phyloP scores from a whole-genome alignment of 2,797 vertebrate species.

The Sebastes iracundus region DNA sequence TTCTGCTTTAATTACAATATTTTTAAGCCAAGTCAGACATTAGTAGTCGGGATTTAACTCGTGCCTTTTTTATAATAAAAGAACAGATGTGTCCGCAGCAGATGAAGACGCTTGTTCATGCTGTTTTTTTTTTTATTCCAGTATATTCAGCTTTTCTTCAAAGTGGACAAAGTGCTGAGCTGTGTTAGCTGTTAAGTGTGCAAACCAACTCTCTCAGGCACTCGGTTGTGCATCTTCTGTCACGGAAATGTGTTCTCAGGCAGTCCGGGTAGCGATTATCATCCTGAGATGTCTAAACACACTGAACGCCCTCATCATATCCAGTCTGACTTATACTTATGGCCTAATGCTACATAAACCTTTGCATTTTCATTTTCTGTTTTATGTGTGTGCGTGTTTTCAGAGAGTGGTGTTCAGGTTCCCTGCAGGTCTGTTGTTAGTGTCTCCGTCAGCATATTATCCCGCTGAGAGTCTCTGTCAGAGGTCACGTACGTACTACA shows the following conservation, averaged over 20 bases:
- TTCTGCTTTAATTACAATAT: neutral
- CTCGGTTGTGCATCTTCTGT: slow-evolving; percentile 1
- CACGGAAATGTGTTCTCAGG: slow-evolving; percentile 28
- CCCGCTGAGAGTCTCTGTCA: slow-evolving; percentile 13
- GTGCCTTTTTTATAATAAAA: neutral
- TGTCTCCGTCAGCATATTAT: slow-evolving; percentile 4
- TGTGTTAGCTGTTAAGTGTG: slow-evolving; percentile 5
- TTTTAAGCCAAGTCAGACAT: neutral
- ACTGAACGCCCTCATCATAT: neutral
- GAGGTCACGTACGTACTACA: slow-evolving; percentile 36
- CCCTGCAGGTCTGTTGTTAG: neutral
- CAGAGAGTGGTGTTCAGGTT: neutral
- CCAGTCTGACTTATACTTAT: neutral
- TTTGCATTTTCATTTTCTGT: neutral
- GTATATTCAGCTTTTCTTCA: slow-evolving; percentile 4
- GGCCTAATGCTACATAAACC: neutral
- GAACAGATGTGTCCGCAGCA: slow-evolving; percentile 7
- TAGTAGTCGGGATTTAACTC: neutral
- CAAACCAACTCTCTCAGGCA: slow-evolving; percentile 1
- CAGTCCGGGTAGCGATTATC: neutral
- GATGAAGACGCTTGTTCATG: neutral
- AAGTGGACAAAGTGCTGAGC: slow-evolving; percentile 16
- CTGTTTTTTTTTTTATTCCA: slow-evolving; percentile 7
- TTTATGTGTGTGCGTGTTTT: neutral
- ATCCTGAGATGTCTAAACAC: slow-evolving; percentile 4